Evolutionary conservation across 2,797 vertebrate species (phyloP), one percentile per base, ranked within the genome.

Genomic region (Danio kyathit): DNA sequence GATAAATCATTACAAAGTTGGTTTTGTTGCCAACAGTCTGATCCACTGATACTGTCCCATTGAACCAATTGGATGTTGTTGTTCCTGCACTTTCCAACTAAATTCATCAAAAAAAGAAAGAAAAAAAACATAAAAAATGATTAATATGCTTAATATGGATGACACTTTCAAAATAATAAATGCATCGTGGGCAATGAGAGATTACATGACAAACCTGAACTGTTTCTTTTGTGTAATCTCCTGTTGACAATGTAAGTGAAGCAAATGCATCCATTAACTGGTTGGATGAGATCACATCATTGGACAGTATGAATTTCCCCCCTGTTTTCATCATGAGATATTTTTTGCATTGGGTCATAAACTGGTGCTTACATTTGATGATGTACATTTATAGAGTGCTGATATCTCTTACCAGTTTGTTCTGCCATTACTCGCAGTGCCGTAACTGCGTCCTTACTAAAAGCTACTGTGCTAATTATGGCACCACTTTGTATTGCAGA

Each of bases 261-360:
- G n/a, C n/a, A n/a, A n/a, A n/a, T n/a, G 87, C 90, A 83, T 92
- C 90, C n/a, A 88, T 83, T 71, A 94, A 74, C 46, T 80, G 84
- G 17, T 88, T 91, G 64, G 87, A 87, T 40, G 86, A 73, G 56
- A 88, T 63, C 10, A 66, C 77, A 48, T 93, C 88, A 21, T 83
- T 77, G n/a, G 89, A 81, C 16, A 83, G 76, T 75, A 91, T 87
- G 44, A 85, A 89, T 52, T 82, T 85, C 9, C 93, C 92, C 14
- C 88, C 93, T 94, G 86, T 13, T 29, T 51, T n/a, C 9, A 41
- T 41, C 29, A 71, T 7, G 6, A 57, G 0, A 21, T n/a, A n/a
- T n/a, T n/a, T 12, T 17, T 57, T 57, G n/a, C n/a, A n/a, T n/a
- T n/a, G n/a, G n/a, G n/a, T n/a, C n/a, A n/a, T n/a, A n/a, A n/a